Conservation (phyloP, 2,797 vertebrate species). For the Brachyalestes nurse region DNA sequence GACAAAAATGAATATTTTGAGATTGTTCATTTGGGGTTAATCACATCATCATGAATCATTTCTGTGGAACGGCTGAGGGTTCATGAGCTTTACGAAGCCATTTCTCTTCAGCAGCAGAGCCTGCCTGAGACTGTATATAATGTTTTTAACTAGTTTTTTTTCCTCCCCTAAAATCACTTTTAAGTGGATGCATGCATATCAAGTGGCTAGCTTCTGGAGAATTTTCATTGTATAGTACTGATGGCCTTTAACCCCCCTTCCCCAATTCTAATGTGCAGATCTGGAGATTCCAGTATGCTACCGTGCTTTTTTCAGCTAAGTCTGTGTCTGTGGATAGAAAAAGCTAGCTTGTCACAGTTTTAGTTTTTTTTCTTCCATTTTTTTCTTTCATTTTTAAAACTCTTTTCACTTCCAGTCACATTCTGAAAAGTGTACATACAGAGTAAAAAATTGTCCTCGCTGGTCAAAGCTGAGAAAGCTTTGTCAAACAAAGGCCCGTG, state of each 20-base stretch:
- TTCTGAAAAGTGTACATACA: constrained; percentile 10
- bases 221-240: constrained; percentile 11
- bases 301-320: neutral
- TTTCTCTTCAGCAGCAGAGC: constrained; percentile 1
- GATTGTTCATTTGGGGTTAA: neutral
- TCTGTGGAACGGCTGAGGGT: neutral
- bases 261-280: constrained; percentile 6
- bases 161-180: neutral
- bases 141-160: constrained; percentile 6
- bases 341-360: neutral
- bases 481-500: constrained; percentile 60
- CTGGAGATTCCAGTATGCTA: constrained; percentile 18
- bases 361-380: neutral
- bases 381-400: neutral
- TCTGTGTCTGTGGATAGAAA: constrained; percentile 23
- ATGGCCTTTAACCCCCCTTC: neutral
- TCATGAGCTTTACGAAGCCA: constrained; percentile 10
- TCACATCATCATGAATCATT: neutral
- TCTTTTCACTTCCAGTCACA: neutral
- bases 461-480: constrained; percentile 31
- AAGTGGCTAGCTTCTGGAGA: constrained; percentile 2
- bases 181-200: constrained; percentile 20
- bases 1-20: constrained; percentile 2
- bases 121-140: constrained; percentile 21
- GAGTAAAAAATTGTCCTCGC: neutral